These are phyloP conservation scores for Scytalopus superciliaris DNA, from an alignment of 2,113 vertebrate species.

Conservation along the genomic window DNA sequence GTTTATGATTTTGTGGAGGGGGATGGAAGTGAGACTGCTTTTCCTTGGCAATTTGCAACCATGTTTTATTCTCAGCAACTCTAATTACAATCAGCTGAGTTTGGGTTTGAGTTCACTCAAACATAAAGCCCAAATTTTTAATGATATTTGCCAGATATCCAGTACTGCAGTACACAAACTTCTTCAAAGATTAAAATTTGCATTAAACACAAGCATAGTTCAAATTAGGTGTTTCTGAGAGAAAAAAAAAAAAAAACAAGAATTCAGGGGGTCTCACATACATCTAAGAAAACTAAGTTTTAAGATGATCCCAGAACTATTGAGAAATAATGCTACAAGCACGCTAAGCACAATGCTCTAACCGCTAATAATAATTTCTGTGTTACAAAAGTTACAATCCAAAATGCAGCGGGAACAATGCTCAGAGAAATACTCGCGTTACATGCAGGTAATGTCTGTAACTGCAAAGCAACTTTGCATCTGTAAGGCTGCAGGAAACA, in stretches of 20 bases:
- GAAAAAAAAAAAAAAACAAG: background rate
- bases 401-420: background rate
- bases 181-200: background rate
- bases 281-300: background rate
- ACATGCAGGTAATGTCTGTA: background rate
- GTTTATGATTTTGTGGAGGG: conserved; percentile 33
- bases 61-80: conserved; percentile 23
- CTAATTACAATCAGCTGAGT: conserved; percentile 57
- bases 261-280: background rate
- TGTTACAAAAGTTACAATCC: background rate
- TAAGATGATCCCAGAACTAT: background rate
- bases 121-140: background rate
- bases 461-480: background rate
- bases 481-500: background rate
- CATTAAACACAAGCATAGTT: background rate
- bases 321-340: background rate
- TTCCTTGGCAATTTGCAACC: conserved; percentile 23
- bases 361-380: background rate
- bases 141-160: background rate
- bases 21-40: background rate
- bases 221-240: background rate
- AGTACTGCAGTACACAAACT: background rate
- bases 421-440: background rate
- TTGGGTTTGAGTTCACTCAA: background rate
- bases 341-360: background rate